Conservation (phyloP, 2,888 invertebrate genomes). For the Alsophila aescularia region DNA sequence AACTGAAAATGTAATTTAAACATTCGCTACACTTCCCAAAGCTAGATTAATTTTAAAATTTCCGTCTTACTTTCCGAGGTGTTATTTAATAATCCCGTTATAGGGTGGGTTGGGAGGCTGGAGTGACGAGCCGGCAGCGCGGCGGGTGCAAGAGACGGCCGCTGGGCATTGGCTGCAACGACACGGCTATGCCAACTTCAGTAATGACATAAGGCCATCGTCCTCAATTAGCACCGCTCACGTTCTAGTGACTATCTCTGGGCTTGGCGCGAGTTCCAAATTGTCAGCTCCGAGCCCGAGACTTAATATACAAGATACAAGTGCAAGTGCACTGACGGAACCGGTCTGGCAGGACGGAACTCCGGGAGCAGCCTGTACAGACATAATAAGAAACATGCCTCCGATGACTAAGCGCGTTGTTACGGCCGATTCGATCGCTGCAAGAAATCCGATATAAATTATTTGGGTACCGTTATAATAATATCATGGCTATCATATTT, state of each 20-base stretch:
- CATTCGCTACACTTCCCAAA: constrained; percentile 32
- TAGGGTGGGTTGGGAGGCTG: constrained; percentile 42
- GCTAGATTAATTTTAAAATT: constrained; percentile 39
- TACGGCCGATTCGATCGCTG: constrained; percentile 34
- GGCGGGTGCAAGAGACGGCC: constrained; percentile 7
- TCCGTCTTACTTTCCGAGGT: constrained; percentile 35
- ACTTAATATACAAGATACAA: constrained; percentile 28
- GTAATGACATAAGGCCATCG: constrained; percentile 51
- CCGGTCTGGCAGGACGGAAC: constrained; percentile 51
- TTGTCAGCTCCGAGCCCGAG: constrained; percentile 34
- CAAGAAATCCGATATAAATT: constrained; percentile 13
- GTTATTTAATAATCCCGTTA: constrained; percentile 53
- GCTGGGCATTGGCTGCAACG: background rate
- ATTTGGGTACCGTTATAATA: constrained; percentile 3
- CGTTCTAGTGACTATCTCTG: constrained; percentile 42
- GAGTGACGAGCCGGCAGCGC: constrained; percentile 26
- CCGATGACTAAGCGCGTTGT: constrained; percentile 48
- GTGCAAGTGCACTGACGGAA: constrained; percentile 52
- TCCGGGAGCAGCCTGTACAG: constrained; percentile 40
- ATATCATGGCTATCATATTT: background rate
- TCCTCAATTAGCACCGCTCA: constrained; percentile 52
- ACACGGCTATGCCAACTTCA: background rate
- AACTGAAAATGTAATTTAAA: constrained; percentile 15
- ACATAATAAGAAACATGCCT: constrained; percentile 44
- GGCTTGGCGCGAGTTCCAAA: constrained; percentile 16